phyloP scores from a whole-genome alignment of 2,113 vertebrate species.

The Collichthys lucidus region DNA sequence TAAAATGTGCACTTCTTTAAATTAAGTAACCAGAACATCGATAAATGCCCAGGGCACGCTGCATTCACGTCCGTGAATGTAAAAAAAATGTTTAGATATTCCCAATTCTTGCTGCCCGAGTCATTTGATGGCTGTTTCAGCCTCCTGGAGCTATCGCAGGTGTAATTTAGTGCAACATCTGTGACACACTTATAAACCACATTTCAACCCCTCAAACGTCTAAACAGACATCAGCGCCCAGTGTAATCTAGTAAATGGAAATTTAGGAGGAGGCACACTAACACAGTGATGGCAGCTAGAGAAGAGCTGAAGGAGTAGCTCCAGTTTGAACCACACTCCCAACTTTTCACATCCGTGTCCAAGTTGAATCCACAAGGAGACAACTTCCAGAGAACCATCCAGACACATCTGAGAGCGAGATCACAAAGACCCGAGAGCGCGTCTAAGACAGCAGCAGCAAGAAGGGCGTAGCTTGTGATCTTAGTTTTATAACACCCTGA shows the following conservation, averaged over 20 bases:
- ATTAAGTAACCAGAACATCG: neutral
- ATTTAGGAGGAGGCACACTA: slow-evolving; percentile 13
- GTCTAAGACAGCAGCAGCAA: slow-evolving; percentile 4
- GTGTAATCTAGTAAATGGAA: slow-evolving; percentile 16
- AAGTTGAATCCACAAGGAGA: slow-evolving; percentile 13
- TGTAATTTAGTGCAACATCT: slow-evolving; percentile 46
- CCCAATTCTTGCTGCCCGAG: neutral
- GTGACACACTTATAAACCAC: slow-evolving; percentile 35
- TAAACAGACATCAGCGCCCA: neutral
- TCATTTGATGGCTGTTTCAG: neutral
- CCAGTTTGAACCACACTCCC: slow-evolving; percentile 22
- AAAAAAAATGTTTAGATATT: neutral
- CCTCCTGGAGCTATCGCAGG: slow-evolving; percentile 11
- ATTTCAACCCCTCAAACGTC: neutral
- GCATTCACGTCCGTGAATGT: neutral
- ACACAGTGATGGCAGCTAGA: slow-evolving; percentile 15
- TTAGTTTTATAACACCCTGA: slow-evolving; percentile 57
- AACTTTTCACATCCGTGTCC: slow-evolving; percentile 35
- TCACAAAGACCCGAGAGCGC: slow-evolving; percentile 19
- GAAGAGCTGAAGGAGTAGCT: slow-evolving; percentile 26
- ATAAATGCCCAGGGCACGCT: neutral
- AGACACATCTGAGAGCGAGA: slow-evolving; percentile 4
- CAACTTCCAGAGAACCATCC: slow-evolving; percentile 7
- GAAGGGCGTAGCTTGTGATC: slow-evolving; percentile 38
- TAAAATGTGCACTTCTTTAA: slow-evolving; percentile 33